These are phyloP conservation scores for Hypselothyrea guttata DNA, from an alignment of 2,888 invertebrate genomes.

Conservation along the genomic window DNA sequence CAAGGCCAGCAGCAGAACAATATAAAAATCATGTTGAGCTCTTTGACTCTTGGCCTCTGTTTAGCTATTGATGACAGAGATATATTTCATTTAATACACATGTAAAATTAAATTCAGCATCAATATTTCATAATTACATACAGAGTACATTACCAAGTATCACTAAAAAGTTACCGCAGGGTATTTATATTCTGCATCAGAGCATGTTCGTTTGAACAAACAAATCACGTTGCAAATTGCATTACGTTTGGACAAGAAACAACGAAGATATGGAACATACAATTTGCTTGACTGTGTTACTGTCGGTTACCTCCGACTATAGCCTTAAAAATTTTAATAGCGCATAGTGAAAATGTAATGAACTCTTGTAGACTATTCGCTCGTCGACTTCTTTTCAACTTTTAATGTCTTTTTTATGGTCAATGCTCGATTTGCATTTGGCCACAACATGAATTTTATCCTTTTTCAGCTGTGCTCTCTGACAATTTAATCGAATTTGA, in stretches of 20 bases:
- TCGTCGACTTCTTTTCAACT: slow-evolving; percentile 3
- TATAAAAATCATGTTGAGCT: slow-evolving; percentile 39
- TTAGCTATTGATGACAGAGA: slow-evolving; percentile 7
- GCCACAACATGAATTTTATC: slow-evolving; percentile 27
- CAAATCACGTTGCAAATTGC: too few species aligned
- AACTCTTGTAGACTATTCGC: slow-evolving; percentile 4
- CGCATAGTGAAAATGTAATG: too few species aligned
- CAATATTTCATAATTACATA: background rate
- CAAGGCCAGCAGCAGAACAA: slow-evolving; percentile 8
- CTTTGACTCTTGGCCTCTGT: slow-evolving; percentile 39
- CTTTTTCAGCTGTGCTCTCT: slow-evolving; percentile 21
- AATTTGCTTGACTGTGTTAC: too few species aligned
- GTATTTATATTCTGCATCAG: too few species aligned
- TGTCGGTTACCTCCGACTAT: too few species aligned
- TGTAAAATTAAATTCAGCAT: background rate
- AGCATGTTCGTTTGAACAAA: too few species aligned
- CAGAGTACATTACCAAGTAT: too few species aligned
- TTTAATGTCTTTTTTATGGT: slow-evolving; percentile 12
- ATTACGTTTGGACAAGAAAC: too few species aligned
- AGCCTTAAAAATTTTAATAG: too few species aligned
- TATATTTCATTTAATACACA: background rate
- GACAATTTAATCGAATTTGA: slow-evolving; percentile 65
- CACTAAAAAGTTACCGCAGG: too few species aligned
- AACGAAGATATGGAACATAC: too few species aligned
- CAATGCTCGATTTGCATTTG: slow-evolving; percentile 25